Evolutionary conservation across 1,140 invertebrate genomes (phyloP).

Genomic region (Drosophila busckii): DNA sequence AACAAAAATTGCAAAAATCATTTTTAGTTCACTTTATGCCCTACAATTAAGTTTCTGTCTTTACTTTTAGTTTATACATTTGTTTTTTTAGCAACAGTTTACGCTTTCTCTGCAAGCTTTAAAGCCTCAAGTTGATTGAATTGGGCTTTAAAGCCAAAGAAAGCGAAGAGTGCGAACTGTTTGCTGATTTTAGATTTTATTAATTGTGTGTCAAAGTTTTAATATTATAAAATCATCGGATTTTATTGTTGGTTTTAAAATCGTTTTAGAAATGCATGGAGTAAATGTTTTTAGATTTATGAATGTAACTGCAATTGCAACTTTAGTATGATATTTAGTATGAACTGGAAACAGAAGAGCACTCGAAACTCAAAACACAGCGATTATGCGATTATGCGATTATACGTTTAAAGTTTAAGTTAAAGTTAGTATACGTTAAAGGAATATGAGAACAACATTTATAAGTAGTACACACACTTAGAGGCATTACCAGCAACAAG

Average conservation of each 20-base stretch:
- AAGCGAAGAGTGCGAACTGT: slow-evolving; percentile 16
- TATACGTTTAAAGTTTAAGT: not conserved
- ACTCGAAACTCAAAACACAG: slow-evolving; percentile 55
- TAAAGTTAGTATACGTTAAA: slow-evolving; percentile 11
- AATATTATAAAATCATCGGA: slow-evolving; percentile 79
- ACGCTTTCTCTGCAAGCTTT: slow-evolving; percentile 38
- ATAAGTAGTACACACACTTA: slow-evolving; percentile 25
- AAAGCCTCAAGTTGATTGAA: slow-evolving; percentile 25
- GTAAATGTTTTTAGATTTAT: slow-evolving; percentile 45
- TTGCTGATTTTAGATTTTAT: slow-evolving; percentile 16
- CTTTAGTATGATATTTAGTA: slow-evolving; percentile 37
- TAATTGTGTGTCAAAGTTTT: slow-evolving; percentile 78
- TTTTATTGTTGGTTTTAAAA: slow-evolving; percentile 70
- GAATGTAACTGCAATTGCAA: slow-evolving; percentile 48
- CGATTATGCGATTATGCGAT: slow-evolving; percentile 17
- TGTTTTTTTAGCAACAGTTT: no score
- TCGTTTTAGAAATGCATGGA: slow-evolving; percentile 76
- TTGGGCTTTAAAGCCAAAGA: slow-evolving; percentile 46
- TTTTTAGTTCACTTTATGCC: slow-evolving; percentile 35
- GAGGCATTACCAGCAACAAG: slow-evolving; percentile 33
- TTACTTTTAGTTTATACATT: no score
- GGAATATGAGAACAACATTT: slow-evolving; percentile 20
- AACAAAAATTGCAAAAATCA: slow-evolving; percentile 19
- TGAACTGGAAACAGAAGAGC: slow-evolving; percentile 35
- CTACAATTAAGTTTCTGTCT: slow-evolving; percentile 35